Conservation (phyloP, 2,888 invertebrate genomes). For the Polymixis lichenea region DNA sequence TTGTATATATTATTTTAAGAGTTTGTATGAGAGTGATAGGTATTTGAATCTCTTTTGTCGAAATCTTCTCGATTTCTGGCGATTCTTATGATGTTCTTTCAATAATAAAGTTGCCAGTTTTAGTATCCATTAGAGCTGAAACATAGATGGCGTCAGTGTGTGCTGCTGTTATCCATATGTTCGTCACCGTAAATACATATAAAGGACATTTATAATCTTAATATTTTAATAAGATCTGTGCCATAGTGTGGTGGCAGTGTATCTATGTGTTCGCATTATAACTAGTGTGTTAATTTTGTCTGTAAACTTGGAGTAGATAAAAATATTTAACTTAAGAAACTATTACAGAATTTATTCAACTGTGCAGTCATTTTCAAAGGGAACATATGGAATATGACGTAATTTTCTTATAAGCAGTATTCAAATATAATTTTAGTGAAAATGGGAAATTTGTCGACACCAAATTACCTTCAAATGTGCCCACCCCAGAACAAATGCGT, state of each 20-base stretch:
- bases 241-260: constrained; percentile 88
- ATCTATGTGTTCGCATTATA: constrained; percentile 85
- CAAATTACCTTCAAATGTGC: constrained; percentile 41
- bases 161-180: constrained; percentile 64
- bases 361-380: constrained; percentile 63
- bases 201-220: constrained; percentile 79
- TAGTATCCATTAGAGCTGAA: constrained; percentile 56
- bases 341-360: constrained; percentile 72
- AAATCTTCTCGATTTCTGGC: constrained; percentile 78
- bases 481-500: constrained; percentile 59
- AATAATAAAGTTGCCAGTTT: constrained; percentile 63
- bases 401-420: constrained; percentile 61
- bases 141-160: constrained; percentile 51
- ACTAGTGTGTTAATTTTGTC: constrained; percentile 84
- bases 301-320: constrained; percentile 85
- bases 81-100: constrained; percentile 66
- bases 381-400: constrained; percentile 46
- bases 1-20: constrained; percentile 90
- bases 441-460: constrained; percentile 39
- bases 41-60: constrained; percentile 88
- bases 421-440: constrained; percentile 58
- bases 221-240: constrained; percentile 85
- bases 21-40: constrained; percentile 88
- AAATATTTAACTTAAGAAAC: constrained; percentile 81
- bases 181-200: constrained; percentile 71